Evolutionary conservation across 2,113 vertebrate species (phyloP), one percentile per base, ranked within the genome.

Genomic region (Scartelaos histophorus): DNA sequence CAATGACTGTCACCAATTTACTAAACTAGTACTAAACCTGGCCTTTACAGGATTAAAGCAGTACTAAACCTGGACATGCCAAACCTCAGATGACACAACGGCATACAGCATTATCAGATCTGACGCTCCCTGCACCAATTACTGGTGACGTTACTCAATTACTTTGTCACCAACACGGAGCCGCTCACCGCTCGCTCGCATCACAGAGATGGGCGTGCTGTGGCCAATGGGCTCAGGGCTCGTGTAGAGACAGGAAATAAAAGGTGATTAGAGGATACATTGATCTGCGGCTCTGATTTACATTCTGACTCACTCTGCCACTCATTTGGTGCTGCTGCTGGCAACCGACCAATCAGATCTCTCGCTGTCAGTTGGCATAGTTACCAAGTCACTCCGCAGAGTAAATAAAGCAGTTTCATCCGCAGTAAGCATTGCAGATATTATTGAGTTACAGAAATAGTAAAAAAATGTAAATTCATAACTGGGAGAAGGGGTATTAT

Each of bases 281-380:
- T 85, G 89, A 91, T 92, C 84, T 81, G 83, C 76, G 78, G 87
- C 83, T 80, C 56, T 75, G 84, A 92, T 91, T 92, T 87, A 88
- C 72, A 81, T 49, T 80, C 73, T 74, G 87, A 85, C 78, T 88
- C 84, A 81, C 66, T 85, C 70, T 72, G 88, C 67, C 73, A 62
- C 78, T 81, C 70, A 66, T 73, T 82, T 65, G 75, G 74, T 76
- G 79, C 73, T 15, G 57, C 57, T 81, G 79, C 71, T 89, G 88
- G 84, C 86, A 83, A 65, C 43, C 58, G 74, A 85, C 85, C 86
- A 87, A 89, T 91, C 85, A 83, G 82, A 87, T 85, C 75, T 43
- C 77, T 78, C 77, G 46, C 77, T 80, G 79, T 65, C 16, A 46
- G 76, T 70, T 85, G 80, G 74, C 79, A 83, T 21, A n/a, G 51